Conservation (phyloP, 64 coral and sea anemone genomes). For the Dendronephthya gigantea region DNA sequence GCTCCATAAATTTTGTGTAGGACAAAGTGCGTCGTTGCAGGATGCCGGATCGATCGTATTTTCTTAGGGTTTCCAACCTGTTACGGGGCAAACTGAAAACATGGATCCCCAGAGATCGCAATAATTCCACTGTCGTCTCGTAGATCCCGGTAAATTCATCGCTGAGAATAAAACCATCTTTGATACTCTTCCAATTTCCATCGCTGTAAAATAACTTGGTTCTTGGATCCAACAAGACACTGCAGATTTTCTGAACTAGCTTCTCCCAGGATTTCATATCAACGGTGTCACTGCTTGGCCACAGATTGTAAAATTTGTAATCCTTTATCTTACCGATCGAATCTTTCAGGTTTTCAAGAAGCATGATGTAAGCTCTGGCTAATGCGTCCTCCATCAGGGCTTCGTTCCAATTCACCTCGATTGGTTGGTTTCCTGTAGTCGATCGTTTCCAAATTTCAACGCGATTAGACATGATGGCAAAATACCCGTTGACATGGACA, state of each 20-base stretch:
- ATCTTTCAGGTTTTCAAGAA: conserved; percentile 62
- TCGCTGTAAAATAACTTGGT: conserved; percentile 25
- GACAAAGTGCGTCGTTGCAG: conserved; percentile 52
- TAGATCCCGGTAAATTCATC: conserved; percentile 8
- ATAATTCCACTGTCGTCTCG: background rate
- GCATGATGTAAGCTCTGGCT: conserved; percentile 42
- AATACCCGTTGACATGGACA: no score
- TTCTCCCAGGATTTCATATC: background rate
- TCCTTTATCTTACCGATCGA: background rate
- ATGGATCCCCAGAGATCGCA: no score
- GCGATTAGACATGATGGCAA: conserved; percentile 77
- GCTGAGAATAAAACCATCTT: background rate
- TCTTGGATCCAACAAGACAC: conserved; percentile 9
- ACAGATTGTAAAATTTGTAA: conserved; percentile 64
- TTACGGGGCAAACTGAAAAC: no score
- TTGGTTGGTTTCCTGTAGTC: conserved; percentile 25
- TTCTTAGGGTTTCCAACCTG: conserved; percentile 15
- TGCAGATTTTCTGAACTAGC: conserved; percentile 29
- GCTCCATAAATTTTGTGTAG: conserved; percentile 46
- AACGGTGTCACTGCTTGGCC: conserved; percentile 57
- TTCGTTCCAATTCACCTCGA: no score
- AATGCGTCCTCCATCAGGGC: conserved; percentile 72
- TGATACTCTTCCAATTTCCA: conserved; percentile 12
- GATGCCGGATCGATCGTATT: background rate
- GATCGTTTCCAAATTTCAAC: conserved; percentile 71